These are phyloP conservation scores for Ameiurus melas DNA, from an alignment of 2,113 vertebrate species.

Conservation along the genomic window DNA sequence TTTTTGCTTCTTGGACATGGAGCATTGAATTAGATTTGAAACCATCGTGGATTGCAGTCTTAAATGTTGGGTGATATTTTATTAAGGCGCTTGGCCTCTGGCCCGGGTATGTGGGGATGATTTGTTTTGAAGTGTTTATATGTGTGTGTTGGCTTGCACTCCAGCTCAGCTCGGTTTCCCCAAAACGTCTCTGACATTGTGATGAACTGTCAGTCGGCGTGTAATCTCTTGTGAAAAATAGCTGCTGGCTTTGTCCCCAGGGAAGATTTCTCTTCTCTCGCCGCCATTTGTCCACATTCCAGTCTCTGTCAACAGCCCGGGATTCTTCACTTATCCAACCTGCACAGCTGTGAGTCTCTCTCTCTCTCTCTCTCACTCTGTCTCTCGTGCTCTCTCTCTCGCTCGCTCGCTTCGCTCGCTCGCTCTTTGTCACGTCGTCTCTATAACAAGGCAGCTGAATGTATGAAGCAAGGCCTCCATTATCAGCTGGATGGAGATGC, in stretches of 20 bases:
- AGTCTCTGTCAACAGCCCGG: conserved; percentile 35
- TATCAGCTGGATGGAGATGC: not conserved
- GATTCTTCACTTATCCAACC: conserved; percentile 13
- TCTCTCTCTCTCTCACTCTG: too few relatives aligned
- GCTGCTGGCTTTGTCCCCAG: conserved; percentile 27
- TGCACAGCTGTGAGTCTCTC: not conserved
- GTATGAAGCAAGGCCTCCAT: not conserved
- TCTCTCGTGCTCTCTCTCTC: too few relatives aligned
- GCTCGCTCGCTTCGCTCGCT: not conserved
- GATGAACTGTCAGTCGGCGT: conserved; percentile 38
- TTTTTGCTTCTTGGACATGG: not conserved
- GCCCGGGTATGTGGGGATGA: not conserved
- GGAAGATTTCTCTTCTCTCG: conserved; percentile 2
- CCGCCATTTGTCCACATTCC: conserved; percentile 34
- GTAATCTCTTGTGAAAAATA: conserved; percentile 13
- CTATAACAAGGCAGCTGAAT: not conserved
- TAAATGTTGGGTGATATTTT: conserved; percentile 35
- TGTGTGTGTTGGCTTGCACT: conserved; percentile 46
- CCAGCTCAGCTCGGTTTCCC: conserved; percentile 29
- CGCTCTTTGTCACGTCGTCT: not conserved
- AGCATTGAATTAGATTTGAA: conserved; percentile 24
- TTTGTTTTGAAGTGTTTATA: conserved; percentile 34
- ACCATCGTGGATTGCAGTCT: conserved; percentile 1
- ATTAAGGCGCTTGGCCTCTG: conserved; percentile 28
- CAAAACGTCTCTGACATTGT: conserved; percentile 30